Percentiles rank a stretch among this genome's conserved stretches.
Conservation (phyloP, 92 coral and sea anemone species). For the Parazoanthus swiftii region DNA sequence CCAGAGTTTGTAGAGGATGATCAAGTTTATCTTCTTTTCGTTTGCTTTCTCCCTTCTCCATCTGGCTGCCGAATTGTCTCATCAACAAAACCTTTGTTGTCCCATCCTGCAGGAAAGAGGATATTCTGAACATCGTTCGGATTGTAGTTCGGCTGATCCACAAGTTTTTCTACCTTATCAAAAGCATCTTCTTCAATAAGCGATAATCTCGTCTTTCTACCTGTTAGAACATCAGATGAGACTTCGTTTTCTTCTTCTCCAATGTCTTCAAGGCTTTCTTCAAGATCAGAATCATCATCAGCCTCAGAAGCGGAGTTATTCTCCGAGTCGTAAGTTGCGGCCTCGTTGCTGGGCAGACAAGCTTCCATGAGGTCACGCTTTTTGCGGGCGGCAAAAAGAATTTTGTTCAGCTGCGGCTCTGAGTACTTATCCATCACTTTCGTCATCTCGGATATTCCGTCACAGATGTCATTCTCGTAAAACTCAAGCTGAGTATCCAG, state of each 20-base stretch:
- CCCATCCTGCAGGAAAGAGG: background rate
- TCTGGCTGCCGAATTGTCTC: background rate
- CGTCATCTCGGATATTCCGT: conserved; percentile 71
- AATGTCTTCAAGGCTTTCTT: background rate
- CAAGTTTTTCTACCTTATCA: background rate
- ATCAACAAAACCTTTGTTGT: conserved; percentile 8
- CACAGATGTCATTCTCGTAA: conserved; percentile 85
- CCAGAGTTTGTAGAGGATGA: background rate
- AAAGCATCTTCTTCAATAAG: background rate
- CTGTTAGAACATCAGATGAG: background rate
- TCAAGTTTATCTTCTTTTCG: background rate
- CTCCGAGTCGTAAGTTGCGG: conserved; percentile 5
- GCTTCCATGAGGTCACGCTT: conserved; percentile 32
- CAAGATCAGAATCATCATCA: background rate
- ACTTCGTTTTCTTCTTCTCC: background rate
- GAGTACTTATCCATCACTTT: conserved; percentile 57
- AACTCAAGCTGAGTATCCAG: conserved; percentile 62
- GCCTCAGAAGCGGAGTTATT: conserved; percentile 8
- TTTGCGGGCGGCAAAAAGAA: conserved; percentile 41
- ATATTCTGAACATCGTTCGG: background rate
- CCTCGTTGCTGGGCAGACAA: background rate
- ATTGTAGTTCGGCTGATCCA: background rate
- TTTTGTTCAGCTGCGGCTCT: conserved; percentile 56
- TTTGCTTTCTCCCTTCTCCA: background rate
- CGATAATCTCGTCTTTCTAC: background rate